Percentiles rank a stretch among this genome's conserved stretches.
Conservation (phyloP, 2,113 vertebrate species). For the Aix galericulata region DNA sequence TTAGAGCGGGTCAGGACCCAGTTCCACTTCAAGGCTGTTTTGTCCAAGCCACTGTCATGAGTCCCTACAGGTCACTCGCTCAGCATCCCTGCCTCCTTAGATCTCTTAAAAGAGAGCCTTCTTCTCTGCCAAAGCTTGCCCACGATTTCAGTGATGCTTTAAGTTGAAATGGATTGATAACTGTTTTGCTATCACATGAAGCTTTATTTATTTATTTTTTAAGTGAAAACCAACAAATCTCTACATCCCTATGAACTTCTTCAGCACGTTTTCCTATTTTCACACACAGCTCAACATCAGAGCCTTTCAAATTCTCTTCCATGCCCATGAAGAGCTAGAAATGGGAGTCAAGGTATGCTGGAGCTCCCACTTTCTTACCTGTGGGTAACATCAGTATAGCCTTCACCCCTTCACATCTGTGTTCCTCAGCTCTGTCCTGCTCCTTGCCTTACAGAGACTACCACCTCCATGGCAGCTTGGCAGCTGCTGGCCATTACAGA, state of each 20-base stretch:
- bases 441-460: neutral
- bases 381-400: neutral
- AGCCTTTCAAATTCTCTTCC: neutral
- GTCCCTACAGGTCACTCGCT: neutral
- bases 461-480: neutral
- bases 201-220: neutral
- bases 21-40: neutral
- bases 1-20: neutral
- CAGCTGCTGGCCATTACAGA: neutral
- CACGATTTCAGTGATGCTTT: neutral
- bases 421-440: fast-evolving
- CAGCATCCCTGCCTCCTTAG: neutral
- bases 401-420: neutral
- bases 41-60: neutral
- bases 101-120: neutral
- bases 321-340: neutral
- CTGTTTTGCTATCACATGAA: neutral
- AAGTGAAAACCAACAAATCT: neutral
- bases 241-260: neutral
- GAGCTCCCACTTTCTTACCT: neutral
- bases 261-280: neutral
- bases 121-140: neutral
- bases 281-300: fast-evolving
- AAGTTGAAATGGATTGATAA: neutral
- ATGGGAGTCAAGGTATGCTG: neutral